Percentiles rank a stretch among this genome's conserved stretches.
Evolutionary conservation across 2,888 invertebrate genomes (phyloP).

Genomic region (Phyllotreta cruciferae): DNA sequence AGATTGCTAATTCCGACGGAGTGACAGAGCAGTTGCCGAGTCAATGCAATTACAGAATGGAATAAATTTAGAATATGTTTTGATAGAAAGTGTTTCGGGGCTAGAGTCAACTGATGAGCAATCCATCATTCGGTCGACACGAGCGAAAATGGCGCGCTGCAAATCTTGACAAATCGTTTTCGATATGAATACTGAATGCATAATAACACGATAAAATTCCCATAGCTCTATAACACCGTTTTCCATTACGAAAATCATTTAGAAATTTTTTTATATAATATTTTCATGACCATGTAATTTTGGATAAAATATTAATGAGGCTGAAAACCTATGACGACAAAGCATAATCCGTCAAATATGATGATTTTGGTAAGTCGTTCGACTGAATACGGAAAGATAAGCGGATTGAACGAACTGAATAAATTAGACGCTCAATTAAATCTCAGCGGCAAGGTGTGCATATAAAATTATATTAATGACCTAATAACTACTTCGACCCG

Average conservation of each 20-base stretch:
- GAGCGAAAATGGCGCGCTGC: slow-evolving; percentile 53
- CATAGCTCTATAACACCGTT: slow-evolving; percentile 29
- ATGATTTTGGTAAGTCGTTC: slow-evolving; percentile 31
- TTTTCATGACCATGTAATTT: slow-evolving; percentile 38
- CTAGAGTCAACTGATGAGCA: slow-evolving; percentile 54
- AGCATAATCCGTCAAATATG: slow-evolving; percentile 40
- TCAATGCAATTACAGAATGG: slow-evolving; percentile 55
- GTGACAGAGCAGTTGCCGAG: slow-evolving; percentile 47
- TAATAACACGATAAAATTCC: slow-evolving; percentile 45
- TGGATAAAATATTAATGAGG: slow-evolving; percentile 43
- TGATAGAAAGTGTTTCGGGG: slow-evolving; percentile 56
- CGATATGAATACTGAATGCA: slow-evolving; percentile 58
- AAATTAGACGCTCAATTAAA: slow-evolving; percentile 42
- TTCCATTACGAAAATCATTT: slow-evolving; percentile 32
- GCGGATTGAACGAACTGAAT: slow-evolving; percentile 42
- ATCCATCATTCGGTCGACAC: slow-evolving; percentile 57
- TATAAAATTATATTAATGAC: slow-evolving; percentile 43
- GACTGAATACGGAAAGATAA: slow-evolving; percentile 34
- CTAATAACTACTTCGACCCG: slow-evolving; percentile 25
- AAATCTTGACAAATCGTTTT: slow-evolving; percentile 61
- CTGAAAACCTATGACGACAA: slow-evolving; percentile 38
- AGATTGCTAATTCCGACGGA: slow-evolving; percentile 43
- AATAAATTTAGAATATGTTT: slow-evolving; percentile 55
- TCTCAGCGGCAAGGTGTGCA: slow-evolving; percentile 41
- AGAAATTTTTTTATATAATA: slow-evolving; percentile 40